phyloP scores from a whole-genome alignment of 2,888 invertebrate species.

The Cryptophagus acutangulus region DNA sequence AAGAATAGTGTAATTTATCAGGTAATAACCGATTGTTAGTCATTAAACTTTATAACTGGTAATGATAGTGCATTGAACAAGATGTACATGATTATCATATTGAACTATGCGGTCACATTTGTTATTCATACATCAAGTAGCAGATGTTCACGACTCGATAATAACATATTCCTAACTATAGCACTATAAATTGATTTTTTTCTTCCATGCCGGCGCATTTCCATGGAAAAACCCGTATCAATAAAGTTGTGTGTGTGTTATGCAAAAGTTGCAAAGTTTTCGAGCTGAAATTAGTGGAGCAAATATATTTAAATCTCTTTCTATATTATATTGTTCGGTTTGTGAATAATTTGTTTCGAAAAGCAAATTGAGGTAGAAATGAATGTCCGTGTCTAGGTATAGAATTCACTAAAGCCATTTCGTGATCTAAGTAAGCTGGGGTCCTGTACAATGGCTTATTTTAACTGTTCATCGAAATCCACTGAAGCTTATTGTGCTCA shows the following conservation, averaged over 20 bases:
- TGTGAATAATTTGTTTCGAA: not conserved
- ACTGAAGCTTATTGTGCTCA: constrained; percentile 42
- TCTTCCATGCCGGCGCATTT: too few relatives aligned
- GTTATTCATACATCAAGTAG: constrained; percentile 23
- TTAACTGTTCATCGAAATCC: constrained; percentile 46
- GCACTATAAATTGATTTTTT: too few relatives aligned
- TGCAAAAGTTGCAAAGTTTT: too few relatives aligned
- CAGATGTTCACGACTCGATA: constrained; percentile 19
- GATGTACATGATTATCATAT: constrained; percentile 26
- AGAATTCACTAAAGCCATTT: constrained; percentile 34
- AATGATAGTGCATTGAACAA: too few relatives aligned
- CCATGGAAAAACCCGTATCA: too few relatives aligned
- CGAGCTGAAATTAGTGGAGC: too few relatives aligned
- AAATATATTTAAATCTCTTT: too few relatives aligned
- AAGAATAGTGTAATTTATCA: too few relatives aligned
- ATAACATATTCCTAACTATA: constrained; percentile 10
- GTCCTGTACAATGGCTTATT: constrained; percentile 45
- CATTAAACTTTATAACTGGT: too few relatives aligned
- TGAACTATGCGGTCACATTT: constrained; percentile 27
- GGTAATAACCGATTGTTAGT: too few relatives aligned
- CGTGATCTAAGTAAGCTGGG: constrained; percentile 43
- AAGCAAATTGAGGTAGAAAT: constrained; percentile 3
- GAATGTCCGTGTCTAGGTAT: constrained; percentile 15
- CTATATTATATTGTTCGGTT: not conserved
- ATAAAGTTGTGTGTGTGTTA: too few relatives aligned